phyloP scores from a whole-genome alignment of 2,113 vertebrate genomes.

The Pygoscelis adeliae region DNA sequence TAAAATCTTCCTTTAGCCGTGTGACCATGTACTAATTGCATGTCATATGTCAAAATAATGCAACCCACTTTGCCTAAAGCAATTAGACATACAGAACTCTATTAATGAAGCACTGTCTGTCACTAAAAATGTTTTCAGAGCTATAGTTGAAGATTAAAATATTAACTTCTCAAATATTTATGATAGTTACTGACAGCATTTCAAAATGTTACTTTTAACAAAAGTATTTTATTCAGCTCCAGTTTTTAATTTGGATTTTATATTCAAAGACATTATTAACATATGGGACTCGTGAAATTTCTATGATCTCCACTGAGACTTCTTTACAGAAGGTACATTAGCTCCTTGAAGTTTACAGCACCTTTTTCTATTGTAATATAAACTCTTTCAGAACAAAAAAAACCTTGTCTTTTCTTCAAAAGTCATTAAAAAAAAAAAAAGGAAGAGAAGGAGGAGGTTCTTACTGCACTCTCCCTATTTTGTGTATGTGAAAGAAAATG shows the following conservation, averaged over 20 bases:
- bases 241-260: constrained; percentile 83
- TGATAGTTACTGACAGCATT: constrained; percentile 84
- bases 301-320: constrained; percentile 68
- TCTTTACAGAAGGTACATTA: constrained; percentile 60
- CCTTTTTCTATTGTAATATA: constrained; percentile 41
- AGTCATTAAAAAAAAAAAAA: not conserved
- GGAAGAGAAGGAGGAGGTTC: not conserved
- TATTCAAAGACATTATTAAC: constrained; percentile 80
- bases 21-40: constrained; percentile 90
- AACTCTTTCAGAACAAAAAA: not conserved
- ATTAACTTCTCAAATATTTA: constrained; percentile 88
- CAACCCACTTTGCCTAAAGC: constrained; percentile 80
- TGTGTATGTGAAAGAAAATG: not conserved
- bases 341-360: constrained; percentile 63
- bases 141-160: constrained; percentile 82
- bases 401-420: constrained; percentile 4
- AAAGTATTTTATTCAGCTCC: constrained; percentile 79
- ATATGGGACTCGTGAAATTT: constrained; percentile 67
- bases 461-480: not conserved
- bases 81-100: constrained; percentile 87
- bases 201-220: constrained; percentile 85
- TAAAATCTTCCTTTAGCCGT: constrained; percentile 90
- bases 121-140: constrained; percentile 83
- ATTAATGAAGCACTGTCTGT: constrained; percentile 86
- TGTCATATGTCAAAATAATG: constrained; percentile 90